Base-by-base conservation (phyloP, 2,888 invertebrate genomes). In the Mythimna albipuncta region DNA sequence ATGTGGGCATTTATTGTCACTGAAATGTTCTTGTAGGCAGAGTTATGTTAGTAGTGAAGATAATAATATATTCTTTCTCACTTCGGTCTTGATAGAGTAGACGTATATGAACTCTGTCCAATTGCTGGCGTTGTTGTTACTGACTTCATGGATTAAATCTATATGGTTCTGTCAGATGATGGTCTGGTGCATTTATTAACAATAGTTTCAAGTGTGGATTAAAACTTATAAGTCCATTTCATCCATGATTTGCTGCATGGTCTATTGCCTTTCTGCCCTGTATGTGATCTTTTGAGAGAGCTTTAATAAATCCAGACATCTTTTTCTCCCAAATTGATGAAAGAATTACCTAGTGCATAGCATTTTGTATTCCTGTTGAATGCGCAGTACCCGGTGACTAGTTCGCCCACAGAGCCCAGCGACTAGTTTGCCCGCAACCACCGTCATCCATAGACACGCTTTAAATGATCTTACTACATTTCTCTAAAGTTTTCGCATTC, bases 1-100 rank as follows among this genome's bases (percentile, higher is more conserved):
- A 77, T 73, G 79, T 68, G 55, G 41, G 16, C 67, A 65, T 79
- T 67, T 70, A 66, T 69, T 78, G 61, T 58, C 64, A 10, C 41
- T 1, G 7, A 2, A 54, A 38, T 64, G 54, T 32, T 79, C 50
- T 47, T 50, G 50, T 13, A 55, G n/a, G 50, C 41, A 38, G 59
- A 52, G n/a, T 26, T 44, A 57, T 62, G 11, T 75, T 32, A n/a
- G 26, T 32, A 26, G 16, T 68, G 61, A 69, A 58, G 41, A 38
- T 57, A 2, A 47, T 6, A 6, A 47, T 6, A 1, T 47, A 16
- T 47, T 47, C 6, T 26, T 26, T 26, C 16, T 13, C n/a, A 13
- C 26, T 26, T 55, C 2, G 26, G 0, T 55, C 6, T 26, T 55
- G 26, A 32, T 16, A 32, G 2, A 32, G 32, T 7, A 16, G 16